A percentile compares a stretch with the other conserved stretches of the same genome.
Evolutionary conservation across 2,888 invertebrate species (phyloP).

Genomic region (Chrysomela aeneicollis): DNA sequence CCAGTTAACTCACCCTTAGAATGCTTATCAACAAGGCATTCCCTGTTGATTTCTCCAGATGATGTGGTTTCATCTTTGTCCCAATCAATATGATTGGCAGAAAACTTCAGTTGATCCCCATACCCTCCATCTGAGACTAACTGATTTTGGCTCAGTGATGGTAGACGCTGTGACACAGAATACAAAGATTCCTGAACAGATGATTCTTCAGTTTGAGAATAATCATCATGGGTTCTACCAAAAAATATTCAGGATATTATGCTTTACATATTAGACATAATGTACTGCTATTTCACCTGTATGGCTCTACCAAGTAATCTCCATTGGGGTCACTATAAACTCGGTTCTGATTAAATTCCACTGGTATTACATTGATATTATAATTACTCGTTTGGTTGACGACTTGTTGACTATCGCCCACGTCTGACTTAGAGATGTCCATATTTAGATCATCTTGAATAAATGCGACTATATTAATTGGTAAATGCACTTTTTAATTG

Average conservation of each 20-base stretch:
- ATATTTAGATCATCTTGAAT: neutral
- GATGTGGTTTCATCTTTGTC: constrained; percentile 49
- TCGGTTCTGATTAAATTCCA: constrained; percentile 52
- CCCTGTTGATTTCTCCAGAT: constrained; percentile 49
- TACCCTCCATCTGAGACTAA: constrained; percentile 48
- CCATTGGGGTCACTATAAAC: constrained; percentile 49
- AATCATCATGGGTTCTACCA: constrained; percentile 50
- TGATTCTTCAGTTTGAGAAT: constrained; percentile 52
- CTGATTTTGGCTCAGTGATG: constrained; percentile 59
- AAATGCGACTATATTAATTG: neutral
- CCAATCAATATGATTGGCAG: constrained; percentile 50
- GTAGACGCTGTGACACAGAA: constrained; percentile 69
- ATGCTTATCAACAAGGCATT: constrained; percentile 31
- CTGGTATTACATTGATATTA: constrained; percentile 54
- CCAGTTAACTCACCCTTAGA: constrained; percentile 14
- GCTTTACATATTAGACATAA: neutral
- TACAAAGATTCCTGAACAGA: constrained; percentile 60
- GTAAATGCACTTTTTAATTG: too few species aligned
- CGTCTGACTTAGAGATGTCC: constrained; percentile 27
- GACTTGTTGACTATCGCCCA: constrained; percentile 49
- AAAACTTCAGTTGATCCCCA: constrained; percentile 38
- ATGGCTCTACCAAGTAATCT: constrained; percentile 55
- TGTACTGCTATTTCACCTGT: constrained; percentile 45
- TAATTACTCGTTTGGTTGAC: constrained; percentile 48
- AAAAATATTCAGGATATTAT: constrained; percentile 20